phyloP scores from a whole-genome alignment of 2,888 invertebrate genomes.

The Ametastegia equiseti region DNA sequence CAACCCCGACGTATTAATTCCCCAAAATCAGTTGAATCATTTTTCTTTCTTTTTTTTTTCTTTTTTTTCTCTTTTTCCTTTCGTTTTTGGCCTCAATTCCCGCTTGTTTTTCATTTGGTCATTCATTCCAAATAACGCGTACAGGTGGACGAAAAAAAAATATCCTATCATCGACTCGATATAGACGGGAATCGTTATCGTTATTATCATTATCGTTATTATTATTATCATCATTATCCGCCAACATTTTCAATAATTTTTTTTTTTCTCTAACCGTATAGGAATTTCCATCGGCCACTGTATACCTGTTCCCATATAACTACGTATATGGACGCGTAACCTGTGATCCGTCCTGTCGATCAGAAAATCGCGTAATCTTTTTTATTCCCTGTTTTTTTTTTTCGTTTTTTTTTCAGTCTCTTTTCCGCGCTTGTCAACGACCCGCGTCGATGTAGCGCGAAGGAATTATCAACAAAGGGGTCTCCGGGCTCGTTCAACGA shows the following conservation, averaged over 20 bases:
- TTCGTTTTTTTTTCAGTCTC: background rate
- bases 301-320: background rate
- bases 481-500: slow-evolving; percentile 36
- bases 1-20: slow-evolving; percentile 29
- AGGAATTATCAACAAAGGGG: slow-evolving; percentile 44
- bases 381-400: background rate
- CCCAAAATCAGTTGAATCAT: slow-evolving; percentile 18
- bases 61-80: background rate
- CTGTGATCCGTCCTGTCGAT: background rate
- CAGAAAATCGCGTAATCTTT: background rate
- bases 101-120: background rate
- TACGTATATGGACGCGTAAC: background rate
- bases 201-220: too few species aligned
- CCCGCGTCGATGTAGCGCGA: slow-evolving; percentile 24
- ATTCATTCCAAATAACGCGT: background rate
- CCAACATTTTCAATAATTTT: too few species aligned
- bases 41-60: background rate
- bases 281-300: too few species aligned
- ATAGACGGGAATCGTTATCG: background rate
- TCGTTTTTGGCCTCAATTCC: background rate
- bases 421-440: slow-evolving; percentile 28
- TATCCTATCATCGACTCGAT: background rate
- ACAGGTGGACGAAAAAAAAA: background rate
- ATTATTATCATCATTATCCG: too few species aligned
- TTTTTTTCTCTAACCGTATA: background rate